Percentiles rank a stretch among this genome's conserved stretches.
Evolutionary conservation across 2,888 invertebrate genomes (phyloP).

Genomic region (Ecliptopera silaceata): DNA sequence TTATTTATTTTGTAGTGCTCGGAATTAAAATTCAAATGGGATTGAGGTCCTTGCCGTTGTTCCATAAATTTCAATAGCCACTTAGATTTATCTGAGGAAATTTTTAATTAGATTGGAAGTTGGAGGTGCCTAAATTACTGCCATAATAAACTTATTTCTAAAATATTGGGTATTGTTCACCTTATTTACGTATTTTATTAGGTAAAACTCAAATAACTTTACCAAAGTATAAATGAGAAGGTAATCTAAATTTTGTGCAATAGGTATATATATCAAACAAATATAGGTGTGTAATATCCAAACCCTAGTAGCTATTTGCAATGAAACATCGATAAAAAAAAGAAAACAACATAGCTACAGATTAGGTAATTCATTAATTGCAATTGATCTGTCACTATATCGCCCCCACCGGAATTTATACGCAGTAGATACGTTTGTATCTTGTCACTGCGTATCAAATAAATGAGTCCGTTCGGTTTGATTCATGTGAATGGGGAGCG

Average conservation of each 20-base stretch:
- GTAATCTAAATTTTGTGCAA: too few species aligned
- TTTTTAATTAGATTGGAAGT: constrained; percentile 23
- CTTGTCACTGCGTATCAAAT: constrained; percentile 71
- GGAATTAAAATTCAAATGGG: constrained; percentile 49
- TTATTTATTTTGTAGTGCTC: constrained; percentile 48
- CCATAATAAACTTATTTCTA: constrained; percentile 20
- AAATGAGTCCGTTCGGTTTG: constrained; percentile 79
- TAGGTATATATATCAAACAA: too few species aligned
- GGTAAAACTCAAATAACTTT: neutral
- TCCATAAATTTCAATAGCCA: constrained; percentile 42
- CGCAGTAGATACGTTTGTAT: constrained; percentile 53
- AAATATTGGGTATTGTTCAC: constrained; percentile 12
- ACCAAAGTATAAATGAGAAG: too few species aligned
- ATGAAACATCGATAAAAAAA: neutral
- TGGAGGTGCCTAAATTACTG: constrained; percentile 19
- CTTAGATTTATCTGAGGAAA: constrained; percentile 34
- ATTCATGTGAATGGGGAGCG: constrained; percentile 78
- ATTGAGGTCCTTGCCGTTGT: constrained; percentile 39
- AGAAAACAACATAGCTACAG: constrained; percentile 4
- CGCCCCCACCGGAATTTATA: constrained; percentile 44
- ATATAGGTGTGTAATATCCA: too few species aligned
- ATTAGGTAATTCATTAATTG: constrained; percentile 27
- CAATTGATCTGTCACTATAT: constrained; percentile 26
- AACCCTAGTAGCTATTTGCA: too few species aligned
- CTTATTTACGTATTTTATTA: neutral